phyloP scores from a whole-genome alignment of 2,888 invertebrate species.

The Listrodromus nycthemerus region DNA sequence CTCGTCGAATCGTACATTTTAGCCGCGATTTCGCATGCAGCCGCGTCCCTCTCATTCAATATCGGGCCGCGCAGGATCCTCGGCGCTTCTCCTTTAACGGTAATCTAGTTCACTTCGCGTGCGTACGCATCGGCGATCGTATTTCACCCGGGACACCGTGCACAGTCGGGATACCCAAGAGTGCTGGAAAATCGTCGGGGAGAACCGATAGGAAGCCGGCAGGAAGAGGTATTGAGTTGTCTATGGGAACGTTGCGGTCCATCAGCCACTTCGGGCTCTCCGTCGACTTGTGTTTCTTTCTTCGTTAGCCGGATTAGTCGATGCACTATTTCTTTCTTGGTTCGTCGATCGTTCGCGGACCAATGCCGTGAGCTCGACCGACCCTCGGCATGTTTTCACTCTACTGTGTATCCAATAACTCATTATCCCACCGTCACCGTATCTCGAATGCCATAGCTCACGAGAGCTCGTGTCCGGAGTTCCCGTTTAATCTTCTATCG shows the following conservation, averaged over 20 bases:
- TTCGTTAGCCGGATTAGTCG: slow-evolving; percentile 38
- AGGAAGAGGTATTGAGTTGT: slow-evolving; percentile 65
- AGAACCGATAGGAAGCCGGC: slow-evolving; percentile 51
- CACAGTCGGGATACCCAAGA: slow-evolving; percentile 25
- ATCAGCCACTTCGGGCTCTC: slow-evolving; percentile 64
- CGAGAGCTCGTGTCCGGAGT: slow-evolving; percentile 21
- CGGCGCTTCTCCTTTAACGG: slow-evolving; percentile 53
- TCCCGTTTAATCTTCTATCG: slow-evolving; percentile 4
- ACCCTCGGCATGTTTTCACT: slow-evolving; percentile 51
- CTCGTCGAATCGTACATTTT: background rate
- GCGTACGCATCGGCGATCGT: slow-evolving; percentile 53
- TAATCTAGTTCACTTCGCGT: slow-evolving; percentile 45
- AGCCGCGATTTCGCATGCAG: background rate
- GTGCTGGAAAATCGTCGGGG: slow-evolving; percentile 9
- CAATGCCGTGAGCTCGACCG: slow-evolving; percentile 3
- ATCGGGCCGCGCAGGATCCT: background rate
- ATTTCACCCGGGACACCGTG: slow-evolving; percentile 59
- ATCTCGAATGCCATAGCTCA: slow-evolving; percentile 34
- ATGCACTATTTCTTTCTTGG: slow-evolving; percentile 26
- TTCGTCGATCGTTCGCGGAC: slow-evolving; percentile 26
- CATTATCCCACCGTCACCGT: slow-evolving; percentile 48
- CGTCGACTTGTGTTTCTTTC: slow-evolving; percentile 2
- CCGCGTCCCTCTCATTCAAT: background rate
- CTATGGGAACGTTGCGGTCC: slow-evolving; percentile 74
- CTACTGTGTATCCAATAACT: slow-evolving; percentile 66